Evolutionary conservation across 2,113 vertebrate genomes (phyloP), one percentile per base, ranked within the genome.

Genomic region (Dicentrarchus labrax): DNA sequence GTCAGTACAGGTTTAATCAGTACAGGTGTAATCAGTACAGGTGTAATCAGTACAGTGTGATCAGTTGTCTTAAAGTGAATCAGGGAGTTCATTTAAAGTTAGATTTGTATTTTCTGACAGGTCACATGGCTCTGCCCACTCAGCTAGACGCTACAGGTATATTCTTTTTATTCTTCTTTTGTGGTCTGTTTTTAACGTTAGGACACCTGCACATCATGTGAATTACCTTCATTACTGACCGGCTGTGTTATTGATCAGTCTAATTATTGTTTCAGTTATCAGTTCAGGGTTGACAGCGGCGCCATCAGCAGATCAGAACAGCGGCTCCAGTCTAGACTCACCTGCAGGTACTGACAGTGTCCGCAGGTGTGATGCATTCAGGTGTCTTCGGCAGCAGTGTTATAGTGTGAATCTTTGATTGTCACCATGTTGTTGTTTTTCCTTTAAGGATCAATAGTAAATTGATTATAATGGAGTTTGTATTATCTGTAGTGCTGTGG

Each of bases 281-380:
- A 56, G 1, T 22, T 57, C 54, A 57, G 22, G 54, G 13, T 11
- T 24, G 22, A 24, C 54, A 57, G 54, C 22, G n/a, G 82, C 22
- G 30, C 64, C 51, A 2, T 67, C 53, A 54, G 51, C 47, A 59
- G 59, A 74, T 11, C 83, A 67, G 15, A 69, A 36, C 51, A 77
- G 56, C 17, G 71, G 70, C 47, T 43, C 79, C 15, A 79, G 80
- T 80, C 77, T 84, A 84, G 88, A 89, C 64, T 70, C 80, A 78
- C 80, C 72, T 88, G 82, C 89, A 92, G 92, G 92, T 93, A 91
- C 17, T 41, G 64, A 39, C 21, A 2, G 54, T 11, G 0, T 60
- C 43, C 75, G 60, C 72, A 12, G 13, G 22, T 30, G 30, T 30
- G 30, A 30, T 30, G 30, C 30, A 3, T 30, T 30, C 30, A 30